Base-by-base conservation (phyloP, 2,113 vertebrate species). In the Epinephelus lanceolatus region DNA sequence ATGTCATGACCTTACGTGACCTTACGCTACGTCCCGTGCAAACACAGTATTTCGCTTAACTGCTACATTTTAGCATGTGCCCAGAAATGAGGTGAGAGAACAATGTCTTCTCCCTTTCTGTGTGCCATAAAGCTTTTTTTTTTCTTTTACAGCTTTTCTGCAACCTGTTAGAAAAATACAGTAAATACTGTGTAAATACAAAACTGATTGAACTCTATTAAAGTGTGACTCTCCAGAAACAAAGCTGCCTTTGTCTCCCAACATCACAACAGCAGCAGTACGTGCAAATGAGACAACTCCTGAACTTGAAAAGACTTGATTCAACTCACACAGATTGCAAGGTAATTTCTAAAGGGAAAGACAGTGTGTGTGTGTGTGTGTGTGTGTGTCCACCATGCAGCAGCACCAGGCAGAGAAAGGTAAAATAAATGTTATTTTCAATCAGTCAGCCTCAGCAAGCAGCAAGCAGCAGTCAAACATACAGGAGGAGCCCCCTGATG, bases 381-480 rank as follows among this genome's bases (percentile, higher is more conserved):
- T 55, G 60, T 49, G 17, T 49, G 27, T 49, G 23, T 71, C 55
- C 76, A 67, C 49, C 59, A 42, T 56, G 37, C 42, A 30, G 72
- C 72, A 76, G 53, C 68, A 57, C n/a, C 23, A 37, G 57, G 70
- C 19, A 52, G 49, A 75, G 51, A 59, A 55, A 79, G 40, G 68
- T 76, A 80, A 78, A 74, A 90, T 60, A 80, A 80, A 85, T 70
- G 69, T 79, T 88, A 79, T 88, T 90, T 90, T 86, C 68, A 77
- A 88, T 87, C 84, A 78, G 61, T 75, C 68, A 19, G 37, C 70
- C 76, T 78, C 86, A 86, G 83, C 62, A 66, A 78, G 57, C 60
- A 66, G 59, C 70, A 45, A 65, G 62, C 72, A 67, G 63, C 42
- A 69, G 62, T 67, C 71, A 63, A 61, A 79, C 78, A 80, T 53